phyloP scores from a whole-genome alignment of 2,797 vertebrate species.

The Iguana delicatissima region DNA sequence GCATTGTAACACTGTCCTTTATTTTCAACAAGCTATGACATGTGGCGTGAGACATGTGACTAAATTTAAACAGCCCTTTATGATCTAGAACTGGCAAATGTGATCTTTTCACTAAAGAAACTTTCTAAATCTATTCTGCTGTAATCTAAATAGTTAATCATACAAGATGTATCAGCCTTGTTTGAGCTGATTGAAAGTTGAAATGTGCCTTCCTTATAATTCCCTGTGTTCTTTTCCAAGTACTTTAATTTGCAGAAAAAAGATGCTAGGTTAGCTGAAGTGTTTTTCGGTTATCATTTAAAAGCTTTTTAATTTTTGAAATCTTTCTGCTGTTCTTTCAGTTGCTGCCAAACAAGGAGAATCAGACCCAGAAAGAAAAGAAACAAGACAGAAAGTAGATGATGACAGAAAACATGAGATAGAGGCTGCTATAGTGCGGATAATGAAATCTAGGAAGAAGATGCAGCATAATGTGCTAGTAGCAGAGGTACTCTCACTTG shows the following conservation, averaged over 20 bases:
- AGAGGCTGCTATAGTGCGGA: conserved; percentile 97
- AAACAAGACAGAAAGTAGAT: conserved; percentile 97
- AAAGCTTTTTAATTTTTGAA: conserved; percentile 40
- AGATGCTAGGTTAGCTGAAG: not conserved
- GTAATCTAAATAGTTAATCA: not conserved
- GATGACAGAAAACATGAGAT: conserved; percentile 99
- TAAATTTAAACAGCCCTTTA: not conserved
- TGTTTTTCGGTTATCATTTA: not conserved
- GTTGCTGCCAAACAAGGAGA: conserved; percentile 99
- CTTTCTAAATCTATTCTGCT: not conserved
- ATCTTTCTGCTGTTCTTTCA: conserved; percentile 67
- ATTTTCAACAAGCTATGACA: not conserved
- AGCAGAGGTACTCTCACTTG: conserved; percentile 87
- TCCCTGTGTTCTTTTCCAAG: conserved; percentile 1
- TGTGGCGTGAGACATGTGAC: not conserved
- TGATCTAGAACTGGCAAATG: not conserved
- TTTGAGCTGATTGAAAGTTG: not conserved
- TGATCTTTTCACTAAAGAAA: conserved; percentile 11
- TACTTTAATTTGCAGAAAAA: not conserved
- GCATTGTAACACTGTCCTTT: not conserved
- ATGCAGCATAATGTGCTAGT: conserved; percentile 99
- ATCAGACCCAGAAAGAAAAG: conserved; percentile 96
- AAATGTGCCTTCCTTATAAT: not conserved
- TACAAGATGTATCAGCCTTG: not conserved
- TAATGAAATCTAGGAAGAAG: conserved; percentile 99